Conservation (phyloP, 2,113 vertebrate species). For the Esox niger region DNA sequence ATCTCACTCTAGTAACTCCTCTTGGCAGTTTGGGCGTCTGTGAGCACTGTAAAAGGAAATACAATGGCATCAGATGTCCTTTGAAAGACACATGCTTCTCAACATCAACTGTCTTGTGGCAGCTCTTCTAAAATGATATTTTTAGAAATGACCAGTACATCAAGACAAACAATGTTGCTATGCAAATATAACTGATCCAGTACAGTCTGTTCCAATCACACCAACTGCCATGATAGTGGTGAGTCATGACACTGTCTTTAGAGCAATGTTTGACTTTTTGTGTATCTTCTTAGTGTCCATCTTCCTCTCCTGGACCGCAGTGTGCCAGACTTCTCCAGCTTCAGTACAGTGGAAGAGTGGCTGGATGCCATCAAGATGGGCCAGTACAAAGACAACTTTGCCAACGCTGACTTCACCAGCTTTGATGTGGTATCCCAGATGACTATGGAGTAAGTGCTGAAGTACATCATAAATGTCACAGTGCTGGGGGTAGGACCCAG, state of each 20-base stretch:
- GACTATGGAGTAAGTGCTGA: conserved; percentile 95
- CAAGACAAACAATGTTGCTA: too few relatives aligned
- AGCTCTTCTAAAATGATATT: too few relatives aligned
- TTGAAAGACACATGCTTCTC: too few relatives aligned
- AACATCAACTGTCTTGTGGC: too few relatives aligned
- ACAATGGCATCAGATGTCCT: too few relatives aligned
- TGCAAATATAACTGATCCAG: too few relatives aligned
- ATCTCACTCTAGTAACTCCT: too few relatives aligned
- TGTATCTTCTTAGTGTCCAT: conserved; percentile 80
- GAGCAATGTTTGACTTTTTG: conserved; percentile 8
- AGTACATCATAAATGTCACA: conserved; percentile 33
- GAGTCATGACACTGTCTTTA: conserved; percentile 29
- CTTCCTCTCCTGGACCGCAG: conserved; percentile 96
- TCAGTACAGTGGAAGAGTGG: conserved; percentile 97
- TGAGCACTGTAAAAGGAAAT: too few relatives aligned
- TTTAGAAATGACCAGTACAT: too few relatives aligned
- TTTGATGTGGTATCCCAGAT: conserved; percentile 97
- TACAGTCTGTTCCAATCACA: too few relatives aligned
- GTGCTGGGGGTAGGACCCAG: too few relatives aligned
- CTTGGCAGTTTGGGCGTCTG: too few relatives aligned
- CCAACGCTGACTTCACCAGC: conserved; percentile 86
- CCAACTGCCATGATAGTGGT: conserved; percentile 37
- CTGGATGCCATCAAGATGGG: conserved; percentile 99
- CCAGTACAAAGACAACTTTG: conserved; percentile 97
- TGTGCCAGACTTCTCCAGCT: conserved; percentile 95